Base-by-base conservation (phyloP, 35 echinoderm and acorn worm genomes). In the Acanthaster planci region DNA sequence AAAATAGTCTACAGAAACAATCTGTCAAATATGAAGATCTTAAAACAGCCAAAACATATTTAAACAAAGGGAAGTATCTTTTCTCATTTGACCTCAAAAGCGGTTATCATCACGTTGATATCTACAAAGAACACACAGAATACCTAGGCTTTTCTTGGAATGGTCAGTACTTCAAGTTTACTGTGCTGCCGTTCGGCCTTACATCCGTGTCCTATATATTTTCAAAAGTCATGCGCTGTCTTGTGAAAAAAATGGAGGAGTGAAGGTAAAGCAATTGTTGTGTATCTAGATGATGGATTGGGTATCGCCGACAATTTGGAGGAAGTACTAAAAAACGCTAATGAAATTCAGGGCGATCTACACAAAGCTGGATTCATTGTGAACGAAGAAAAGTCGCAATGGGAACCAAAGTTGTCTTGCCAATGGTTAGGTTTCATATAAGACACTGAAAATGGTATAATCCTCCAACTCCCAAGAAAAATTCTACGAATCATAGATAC, bases 61-160 rank as follows among this genome's bases (percentile, higher is more conserved):
- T 87, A 40, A 78, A 55, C 5, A 16, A 87, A 54, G 42, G 37
- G 2, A 50, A 44, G 5, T 78, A 26, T 57, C 22, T 87, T 39
- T 77, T 78, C 72, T 3, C 16, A 4, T 87, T 87, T 39, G 85
- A 87, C 36, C 32, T 87, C 1, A 87, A 87, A 56, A 44, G 34
- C 16, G 85, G 85, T 0, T 87, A 87, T 36, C 85, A 87, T 78
- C 85, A 87, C 27, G 30, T 87, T 52, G 85, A 87, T 8, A 87
- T 78, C 31, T 44, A 8, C 10, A 39, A 7, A 0, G 29, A 36
- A 17, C 72, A 87, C 38, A 50, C 38, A 19, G 27, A 40, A 5
- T 86, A 50, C 18, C 32, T 87, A 1, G 85, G 85, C 9, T 87
- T 87, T 77, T 0, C 59, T 21, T 86, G 84, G 84, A 64, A 19